These are phyloP conservation scores for Stomatorhinus walkeri DNA, from an alignment of 2,797 vertebrate species.

Conservation along the genomic window DNA sequence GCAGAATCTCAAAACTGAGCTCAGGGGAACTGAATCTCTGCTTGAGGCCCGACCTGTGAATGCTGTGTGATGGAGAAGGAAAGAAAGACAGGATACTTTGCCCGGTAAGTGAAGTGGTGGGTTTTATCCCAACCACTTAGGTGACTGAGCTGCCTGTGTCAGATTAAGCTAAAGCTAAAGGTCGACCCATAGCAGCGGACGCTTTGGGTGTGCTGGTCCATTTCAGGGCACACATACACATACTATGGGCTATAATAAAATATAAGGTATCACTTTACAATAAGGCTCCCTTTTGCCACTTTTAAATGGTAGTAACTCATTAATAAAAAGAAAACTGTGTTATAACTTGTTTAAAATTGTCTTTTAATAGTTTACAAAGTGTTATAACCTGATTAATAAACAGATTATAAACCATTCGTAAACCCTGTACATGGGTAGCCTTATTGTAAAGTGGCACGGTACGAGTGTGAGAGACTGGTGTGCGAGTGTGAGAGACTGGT, in stretches of 20 bases:
- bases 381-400: not conserved
- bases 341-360: not conserved
- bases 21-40: not conserved
- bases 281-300: not conserved
- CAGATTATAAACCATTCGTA: not conserved
- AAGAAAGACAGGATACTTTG: conserved; percentile 61
- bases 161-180: not conserved
- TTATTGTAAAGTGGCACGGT: not conserved
- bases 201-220: not conserved
- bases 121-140: not conserved
- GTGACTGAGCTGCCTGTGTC: not conserved
- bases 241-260: not conserved
- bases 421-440: not conserved
- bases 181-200: not conserved
- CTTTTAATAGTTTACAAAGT: not conserved
- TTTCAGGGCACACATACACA: not conserved
- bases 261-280: not conserved
- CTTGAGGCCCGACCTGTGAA: not conserved
- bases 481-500: too few relatives aligned
- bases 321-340: not conserved
- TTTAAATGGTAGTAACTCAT: not conserved
- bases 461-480: too few relatives aligned
- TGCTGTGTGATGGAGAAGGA: not conserved
- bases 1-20: not conserved
- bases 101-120: conserved; percentile 51